Conservation (phyloP, 1,140 invertebrate genomes). For the Caenorhabditis briggsae region DNA sequence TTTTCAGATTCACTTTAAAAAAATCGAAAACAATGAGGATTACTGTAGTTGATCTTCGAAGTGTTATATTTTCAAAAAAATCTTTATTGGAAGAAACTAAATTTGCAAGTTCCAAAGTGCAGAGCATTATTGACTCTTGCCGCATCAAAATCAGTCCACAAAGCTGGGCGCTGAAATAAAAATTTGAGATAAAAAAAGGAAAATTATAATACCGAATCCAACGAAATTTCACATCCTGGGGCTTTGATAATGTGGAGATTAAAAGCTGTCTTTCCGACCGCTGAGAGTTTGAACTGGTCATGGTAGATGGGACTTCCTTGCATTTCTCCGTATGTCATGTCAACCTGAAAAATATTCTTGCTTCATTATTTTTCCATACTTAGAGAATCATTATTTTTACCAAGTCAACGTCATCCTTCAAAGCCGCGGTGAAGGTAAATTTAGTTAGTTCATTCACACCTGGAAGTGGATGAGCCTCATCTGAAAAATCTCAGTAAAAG, state of each 20-base stretch:
- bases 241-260: constrained; percentile 2
- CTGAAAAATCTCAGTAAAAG: neutral
- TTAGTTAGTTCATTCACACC: neutral
- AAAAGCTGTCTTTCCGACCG: neutral
- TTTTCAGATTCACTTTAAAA: too few species aligned
- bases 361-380: neutral
- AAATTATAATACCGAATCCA: neutral
- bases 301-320: constrained; percentile 2
- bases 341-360: constrained; percentile 14
- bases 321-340: constrained; percentile 3
- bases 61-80: neutral
- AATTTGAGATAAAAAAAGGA: neutral
- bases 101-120: neutral
- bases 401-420: neutral
- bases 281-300: neutral
- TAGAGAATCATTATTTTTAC: neutral
- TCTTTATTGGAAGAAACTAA: neutral
- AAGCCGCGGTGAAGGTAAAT: neutral
- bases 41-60: too few species aligned
- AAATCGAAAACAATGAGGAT: too few species aligned
- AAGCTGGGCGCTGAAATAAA: neutral
- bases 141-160: neutral
- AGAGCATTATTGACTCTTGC: neutral
- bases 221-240: neutral
- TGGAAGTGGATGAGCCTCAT: neutral